phyloP scores from a whole-genome alignment of 2,113 vertebrate genomes.

The Caranx ignobilis region DNA sequence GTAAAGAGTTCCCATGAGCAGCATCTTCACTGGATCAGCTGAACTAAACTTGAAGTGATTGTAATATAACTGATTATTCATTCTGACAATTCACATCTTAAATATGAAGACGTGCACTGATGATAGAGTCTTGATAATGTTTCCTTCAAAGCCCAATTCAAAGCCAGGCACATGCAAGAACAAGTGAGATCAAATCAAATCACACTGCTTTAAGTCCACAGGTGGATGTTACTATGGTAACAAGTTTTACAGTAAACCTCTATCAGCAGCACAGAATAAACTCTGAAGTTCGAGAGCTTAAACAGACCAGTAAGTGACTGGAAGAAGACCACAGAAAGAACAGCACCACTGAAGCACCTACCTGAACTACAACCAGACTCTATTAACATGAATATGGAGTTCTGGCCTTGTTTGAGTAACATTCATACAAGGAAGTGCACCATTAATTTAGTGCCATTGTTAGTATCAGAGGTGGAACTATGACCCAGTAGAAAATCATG shows the following conservation, averaged over 20 bases:
- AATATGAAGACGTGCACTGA: neutral
- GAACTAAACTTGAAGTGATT: neutral
- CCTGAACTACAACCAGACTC: neutral
- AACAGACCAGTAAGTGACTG: neutral
- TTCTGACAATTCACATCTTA: neutral
- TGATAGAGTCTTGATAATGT: neutral
- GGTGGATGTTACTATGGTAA: neutral
- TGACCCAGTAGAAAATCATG: neutral
- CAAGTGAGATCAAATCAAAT: neutral
- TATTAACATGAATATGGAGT: neutral
- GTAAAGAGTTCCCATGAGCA: neutral
- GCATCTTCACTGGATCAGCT: no score
- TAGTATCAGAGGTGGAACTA: neutral
- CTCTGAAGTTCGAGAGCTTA: neutral
- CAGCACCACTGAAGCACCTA: neutral
- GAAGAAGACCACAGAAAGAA: neutral
- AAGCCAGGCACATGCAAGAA: neutral
- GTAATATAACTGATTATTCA: neutral
- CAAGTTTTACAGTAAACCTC: neutral
- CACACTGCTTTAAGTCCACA: neutral
- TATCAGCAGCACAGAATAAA: neutral
- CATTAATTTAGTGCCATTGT: neutral
- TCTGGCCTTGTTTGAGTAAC: neutral
- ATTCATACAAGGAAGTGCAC: neutral
- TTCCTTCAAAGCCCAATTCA: neutral